Evolutionary conservation across 2,113 vertebrate species (phyloP), one percentile per base, ranked within the genome.

Genomic region (Hemiscyllium ocellatum): DNA sequence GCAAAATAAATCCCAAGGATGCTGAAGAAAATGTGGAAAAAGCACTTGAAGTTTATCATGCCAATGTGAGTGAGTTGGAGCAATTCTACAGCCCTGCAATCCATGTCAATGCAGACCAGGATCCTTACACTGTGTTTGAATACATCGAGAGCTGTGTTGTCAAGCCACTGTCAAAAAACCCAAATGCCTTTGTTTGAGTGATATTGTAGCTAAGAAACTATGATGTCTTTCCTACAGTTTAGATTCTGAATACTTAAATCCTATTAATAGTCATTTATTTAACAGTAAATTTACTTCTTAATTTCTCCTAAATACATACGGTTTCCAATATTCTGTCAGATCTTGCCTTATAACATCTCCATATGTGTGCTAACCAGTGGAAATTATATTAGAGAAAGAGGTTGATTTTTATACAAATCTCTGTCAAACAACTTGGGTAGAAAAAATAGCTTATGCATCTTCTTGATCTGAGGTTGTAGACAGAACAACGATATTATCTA

Each of bases 101-200:
- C 96, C 96, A 96, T 0, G 13, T 99, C 96, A 98, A 98, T 0
- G 98, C 98, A 47, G 98, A 99, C 96, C 98, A 98, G 97, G 98
- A 99, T 96, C 98, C 98, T 0, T 96, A 98, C 69, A 97, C 96
- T 0, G 97, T 99, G 96, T 99, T 98, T 52, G 98, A 99, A 96
- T 97, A 97, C 95, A 97, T 99, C 80, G 98, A 99, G 97, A 98
- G 98, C 52, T 97, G 97, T 4, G 96, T 99, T 96, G 97, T 98
- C 66, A 97, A 97, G 0, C 97, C 97, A 0, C 96, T 98, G 90
- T 98, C 98, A 95, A 95, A 29, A 85, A 94, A 97, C 65, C 29
- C 68, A 95, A 95, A 76, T 70, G 24, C 50, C 69, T 70, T 95
- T 47, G 70, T 72, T 93, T 93, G 89, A 90, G 52, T 61, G 29